Conservation (phyloP, 2,888 invertebrate genomes). For the Eupithecia subfuscata region DNA sequence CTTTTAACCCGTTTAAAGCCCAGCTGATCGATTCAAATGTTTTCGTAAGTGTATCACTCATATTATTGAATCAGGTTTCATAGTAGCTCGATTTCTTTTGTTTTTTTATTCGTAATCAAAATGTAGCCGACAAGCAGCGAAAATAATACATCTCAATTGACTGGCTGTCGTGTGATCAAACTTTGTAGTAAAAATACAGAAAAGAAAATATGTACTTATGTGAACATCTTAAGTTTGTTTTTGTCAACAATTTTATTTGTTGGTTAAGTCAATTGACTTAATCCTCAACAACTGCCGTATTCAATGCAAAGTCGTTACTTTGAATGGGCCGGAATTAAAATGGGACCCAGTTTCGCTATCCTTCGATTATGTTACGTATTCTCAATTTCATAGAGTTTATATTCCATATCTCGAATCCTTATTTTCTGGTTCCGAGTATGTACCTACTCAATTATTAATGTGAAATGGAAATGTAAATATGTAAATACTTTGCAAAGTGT, state of each 20-base stretch:
- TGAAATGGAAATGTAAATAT: constrained; percentile 70
- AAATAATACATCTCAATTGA: neutral
- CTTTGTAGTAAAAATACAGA: neutral
- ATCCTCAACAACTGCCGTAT: constrained; percentile 3
- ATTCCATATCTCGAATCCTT: constrained; percentile 24
- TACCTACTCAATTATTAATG: constrained; percentile 68
- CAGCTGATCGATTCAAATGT: neutral
- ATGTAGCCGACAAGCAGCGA: neutral
- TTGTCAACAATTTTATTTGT: neutral
- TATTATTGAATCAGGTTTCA: too few relatives aligned
- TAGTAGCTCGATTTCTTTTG: too few relatives aligned
- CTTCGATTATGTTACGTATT: constrained; percentile 20
- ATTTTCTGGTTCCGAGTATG: constrained; percentile 49
- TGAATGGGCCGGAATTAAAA: constrained; percentile 30
- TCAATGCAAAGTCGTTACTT: constrained; percentile 22
- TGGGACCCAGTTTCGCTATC: constrained; percentile 32
- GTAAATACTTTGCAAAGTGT: constrained; percentile 72
- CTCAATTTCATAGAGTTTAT: constrained; percentile 18
- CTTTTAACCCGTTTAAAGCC: neutral
- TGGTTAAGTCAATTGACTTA: neutral
- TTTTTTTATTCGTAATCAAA: too few relatives aligned
- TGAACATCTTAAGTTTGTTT: neutral
- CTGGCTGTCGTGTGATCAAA: neutral
- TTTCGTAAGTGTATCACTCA: neutral
- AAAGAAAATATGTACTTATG: neutral